Conservation (phyloP, 2,888 invertebrate species). For the Sepiola atlantica region DNA sequence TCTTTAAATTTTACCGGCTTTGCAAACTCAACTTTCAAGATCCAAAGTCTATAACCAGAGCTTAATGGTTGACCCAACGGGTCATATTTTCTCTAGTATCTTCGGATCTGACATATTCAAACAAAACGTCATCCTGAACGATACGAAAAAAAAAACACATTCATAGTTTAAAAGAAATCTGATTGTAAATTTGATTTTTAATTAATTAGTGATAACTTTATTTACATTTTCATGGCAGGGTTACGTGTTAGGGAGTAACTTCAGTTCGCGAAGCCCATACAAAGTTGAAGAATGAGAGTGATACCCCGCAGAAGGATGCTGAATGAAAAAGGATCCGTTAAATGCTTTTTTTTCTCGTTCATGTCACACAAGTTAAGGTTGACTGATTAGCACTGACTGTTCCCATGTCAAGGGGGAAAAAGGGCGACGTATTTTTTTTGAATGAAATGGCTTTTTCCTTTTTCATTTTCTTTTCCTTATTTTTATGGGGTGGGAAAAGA, state of each 20-base stretch:
- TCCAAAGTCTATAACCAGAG: too few species aligned
- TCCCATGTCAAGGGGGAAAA: neutral
- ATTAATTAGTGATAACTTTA: neutral
- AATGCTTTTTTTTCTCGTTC: neutral
- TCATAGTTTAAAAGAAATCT: neutral
- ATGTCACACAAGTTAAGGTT: constrained; percentile 12
- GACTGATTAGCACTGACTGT: neutral
- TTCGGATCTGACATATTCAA: too few species aligned
- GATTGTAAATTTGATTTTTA: neutral
- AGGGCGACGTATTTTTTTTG: neutral
- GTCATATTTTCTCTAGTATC: too few species aligned
- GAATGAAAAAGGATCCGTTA: neutral
- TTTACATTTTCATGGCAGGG: neutral
- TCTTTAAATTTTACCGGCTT: too few species aligned
- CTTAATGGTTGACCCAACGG: too few species aligned
- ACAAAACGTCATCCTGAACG: too few species aligned
- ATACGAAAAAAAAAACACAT: neutral
- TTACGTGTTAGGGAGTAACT: neutral
- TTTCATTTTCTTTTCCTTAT: neutral
- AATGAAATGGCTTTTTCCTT: neutral
- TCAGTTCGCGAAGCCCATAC: neutral
- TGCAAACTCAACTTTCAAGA: too few species aligned
- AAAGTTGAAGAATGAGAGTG: neutral
- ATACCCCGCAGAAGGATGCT: neutral
- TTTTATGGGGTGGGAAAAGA: neutral